phyloP scores from a whole-genome alignment of 2,797 vertebrate species.

The Anniella stebbinsi region DNA sequence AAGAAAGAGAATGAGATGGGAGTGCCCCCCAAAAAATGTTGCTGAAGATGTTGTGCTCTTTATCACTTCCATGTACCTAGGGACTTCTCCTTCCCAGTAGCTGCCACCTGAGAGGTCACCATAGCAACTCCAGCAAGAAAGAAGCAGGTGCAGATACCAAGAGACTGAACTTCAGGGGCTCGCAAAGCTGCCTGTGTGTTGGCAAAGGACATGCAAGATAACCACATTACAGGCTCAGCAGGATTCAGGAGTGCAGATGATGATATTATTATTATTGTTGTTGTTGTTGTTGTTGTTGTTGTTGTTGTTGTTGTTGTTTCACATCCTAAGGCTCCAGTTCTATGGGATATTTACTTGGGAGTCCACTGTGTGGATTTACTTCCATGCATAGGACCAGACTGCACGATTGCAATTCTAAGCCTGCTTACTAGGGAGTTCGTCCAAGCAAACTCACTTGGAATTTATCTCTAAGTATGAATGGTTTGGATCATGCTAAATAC shows the following conservation, averaged over 20 bases:
- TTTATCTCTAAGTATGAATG: neutral
- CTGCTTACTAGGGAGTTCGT: neutral
- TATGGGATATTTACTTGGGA: neutral
- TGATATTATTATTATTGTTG: too few relatives aligned
- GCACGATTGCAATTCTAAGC: neutral
- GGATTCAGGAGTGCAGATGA: neutral
- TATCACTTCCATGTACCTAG: conserved; percentile 57
- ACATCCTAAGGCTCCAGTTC: neutral
- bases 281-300: too few relatives aligned
- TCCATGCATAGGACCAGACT: neutral
- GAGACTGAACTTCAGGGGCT: conserved; percentile 9
- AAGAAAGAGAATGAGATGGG: conserved; percentile 3
- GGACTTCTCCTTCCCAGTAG: conserved; percentile 72
- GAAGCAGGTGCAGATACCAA: conserved; percentile 64
- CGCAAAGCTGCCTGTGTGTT: neutral
- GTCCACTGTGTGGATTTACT: neutral
- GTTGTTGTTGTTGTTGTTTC: too few relatives aligned
- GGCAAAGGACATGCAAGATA: neutral
- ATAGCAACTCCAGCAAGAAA: conserved; percentile 76
- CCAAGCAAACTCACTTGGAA: too few relatives aligned
- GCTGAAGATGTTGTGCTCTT: conserved; percentile 69
- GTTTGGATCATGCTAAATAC: too few relatives aligned
- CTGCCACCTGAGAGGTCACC: conserved; percentile 79
- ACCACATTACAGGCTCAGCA: neutral
- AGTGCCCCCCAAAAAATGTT: neutral